A percentile compares a stretch with the other conserved stretches of the same genome.
phyloP scores from a whole-genome alignment of 2,113 vertebrate species.

The Dasyprocta punctata region DNA sequence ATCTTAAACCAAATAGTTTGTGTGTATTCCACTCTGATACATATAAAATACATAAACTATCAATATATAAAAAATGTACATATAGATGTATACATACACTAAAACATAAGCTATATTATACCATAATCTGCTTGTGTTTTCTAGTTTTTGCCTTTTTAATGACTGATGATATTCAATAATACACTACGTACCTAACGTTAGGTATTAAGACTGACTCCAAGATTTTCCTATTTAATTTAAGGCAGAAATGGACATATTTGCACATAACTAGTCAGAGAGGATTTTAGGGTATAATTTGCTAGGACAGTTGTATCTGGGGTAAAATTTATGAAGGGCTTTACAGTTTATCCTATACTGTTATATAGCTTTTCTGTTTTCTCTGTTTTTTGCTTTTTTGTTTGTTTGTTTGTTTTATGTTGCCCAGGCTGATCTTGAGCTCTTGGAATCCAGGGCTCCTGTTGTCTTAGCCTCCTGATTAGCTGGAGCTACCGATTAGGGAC shows the following conservation, averaged over 20 bases:
- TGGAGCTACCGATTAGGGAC: neutral
- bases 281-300: constrained; percentile 43
- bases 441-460: neutral
- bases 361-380: neutral
- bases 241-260: constrained; percentile 8
- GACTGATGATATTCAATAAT: neutral
- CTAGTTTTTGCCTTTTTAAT: neutral
- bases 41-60: neutral
- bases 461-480: neutral
- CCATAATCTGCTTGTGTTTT: constrained; percentile 28
- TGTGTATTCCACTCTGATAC: neutral
- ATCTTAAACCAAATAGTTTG: neutral
- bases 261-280: constrained; percentile 19
- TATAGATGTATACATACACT: neutral
- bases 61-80: neutral
- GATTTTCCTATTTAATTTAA: constrained; percentile 19
- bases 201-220: constrained; percentile 29
- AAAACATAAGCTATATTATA: neutral
- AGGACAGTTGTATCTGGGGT: neutral
- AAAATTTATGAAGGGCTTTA: constrained; percentile 26
- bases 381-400: too few species aligned
- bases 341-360: neutral
- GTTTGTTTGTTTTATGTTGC: too few species aligned
- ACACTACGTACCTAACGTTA: neutral
- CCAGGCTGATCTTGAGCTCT: neutral